phyloP scores from a whole-genome alignment of 37 sponge, comb jelly and placozoan species.

The Cliona cf. orientalis region DNA sequence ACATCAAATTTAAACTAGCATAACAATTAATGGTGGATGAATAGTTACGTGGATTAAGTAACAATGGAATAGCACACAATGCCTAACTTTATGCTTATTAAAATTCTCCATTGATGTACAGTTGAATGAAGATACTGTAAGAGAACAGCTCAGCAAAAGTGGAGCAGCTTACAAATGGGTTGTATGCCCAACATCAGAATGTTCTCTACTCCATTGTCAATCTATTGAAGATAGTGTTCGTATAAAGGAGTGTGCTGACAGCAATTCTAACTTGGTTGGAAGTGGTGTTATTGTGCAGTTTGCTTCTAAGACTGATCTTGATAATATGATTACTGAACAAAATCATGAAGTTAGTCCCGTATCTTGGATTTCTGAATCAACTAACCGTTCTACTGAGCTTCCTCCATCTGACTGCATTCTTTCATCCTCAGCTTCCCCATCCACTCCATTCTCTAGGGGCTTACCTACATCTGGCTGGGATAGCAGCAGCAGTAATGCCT shows the following conservation, averaged over 20 bases:
- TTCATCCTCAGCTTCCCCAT: not conserved
- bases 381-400: not conserved
- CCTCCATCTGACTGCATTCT: not conserved
- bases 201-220: constrained; percentile 45
- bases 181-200: constrained; percentile 14
- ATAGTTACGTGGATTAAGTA: too few species aligned
- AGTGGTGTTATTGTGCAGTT: constrained; percentile 29
- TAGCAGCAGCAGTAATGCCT: not conserved
- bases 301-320: constrained; percentile 55
- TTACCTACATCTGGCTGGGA: not conserved
- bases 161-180: constrained; percentile 39
- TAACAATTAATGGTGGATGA: too few species aligned
- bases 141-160: constrained; percentile 56
- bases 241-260: constrained; percentile 62
- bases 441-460: not conserved
- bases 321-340: constrained; percentile 1
- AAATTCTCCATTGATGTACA: too few species aligned
- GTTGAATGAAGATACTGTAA: constrained; percentile 46
- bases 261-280: constrained; percentile 46
- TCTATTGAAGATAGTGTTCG: constrained; percentile 39
- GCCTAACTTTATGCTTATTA: too few species aligned
- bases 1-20: too few species aligned
- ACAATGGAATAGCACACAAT: too few species aligned
- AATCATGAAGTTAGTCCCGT: not conserved
- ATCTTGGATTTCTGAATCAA: not conserved